Evolutionary conservation across 1,140 invertebrate genomes (phyloP).

Genomic region (Brachionus angularis): DNA sequence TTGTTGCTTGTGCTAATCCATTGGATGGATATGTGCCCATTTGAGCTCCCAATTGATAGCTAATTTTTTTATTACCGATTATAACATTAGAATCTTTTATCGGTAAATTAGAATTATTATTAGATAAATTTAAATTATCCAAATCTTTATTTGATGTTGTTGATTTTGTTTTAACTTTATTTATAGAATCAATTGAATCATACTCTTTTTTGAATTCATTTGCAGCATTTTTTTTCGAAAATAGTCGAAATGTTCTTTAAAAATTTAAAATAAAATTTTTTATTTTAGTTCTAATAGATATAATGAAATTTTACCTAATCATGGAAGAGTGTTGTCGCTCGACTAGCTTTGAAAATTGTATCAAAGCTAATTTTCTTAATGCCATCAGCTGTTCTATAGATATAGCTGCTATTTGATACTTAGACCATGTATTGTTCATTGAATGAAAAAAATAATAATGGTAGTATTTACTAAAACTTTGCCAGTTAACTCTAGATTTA

Average conservation of each 20-base stretch:
- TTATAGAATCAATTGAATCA: constrained; percentile 10
- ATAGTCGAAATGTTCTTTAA: constrained; percentile 33
- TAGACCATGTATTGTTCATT: constrained; percentile 33
- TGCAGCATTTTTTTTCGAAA: constrained; percentile 27
- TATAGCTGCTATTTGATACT: constrained; percentile 38
- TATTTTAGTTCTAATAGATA: not conserved
- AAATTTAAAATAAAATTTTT: not conserved
- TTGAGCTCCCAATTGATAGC: constrained; percentile 10
- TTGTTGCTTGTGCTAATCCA: not conserved
- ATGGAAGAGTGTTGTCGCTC: constrained; percentile 31
- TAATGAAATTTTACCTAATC: not conserved
- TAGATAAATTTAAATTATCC: not conserved
- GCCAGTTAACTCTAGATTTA: constrained; percentile 38
- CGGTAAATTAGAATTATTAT: not conserved
- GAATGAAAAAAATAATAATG: constrained; percentile 39
- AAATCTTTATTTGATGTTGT: not conserved
- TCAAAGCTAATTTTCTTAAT: constrained; percentile 8
- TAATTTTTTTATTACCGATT: constrained; percentile 22
- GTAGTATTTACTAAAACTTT: constrained; percentile 38
- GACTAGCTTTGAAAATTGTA: constrained; percentile 21
- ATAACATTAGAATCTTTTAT: constrained; percentile 13
- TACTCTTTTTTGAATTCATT: constrained; percentile 20
- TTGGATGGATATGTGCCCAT: not conserved
- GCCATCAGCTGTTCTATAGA: constrained; percentile 31
- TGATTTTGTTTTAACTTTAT: not conserved